Evolutionary conservation across 2,797 vertebrate species (phyloP), one percentile per base, ranked within the genome.

Genomic region (Nyctibius grandis): DNA sequence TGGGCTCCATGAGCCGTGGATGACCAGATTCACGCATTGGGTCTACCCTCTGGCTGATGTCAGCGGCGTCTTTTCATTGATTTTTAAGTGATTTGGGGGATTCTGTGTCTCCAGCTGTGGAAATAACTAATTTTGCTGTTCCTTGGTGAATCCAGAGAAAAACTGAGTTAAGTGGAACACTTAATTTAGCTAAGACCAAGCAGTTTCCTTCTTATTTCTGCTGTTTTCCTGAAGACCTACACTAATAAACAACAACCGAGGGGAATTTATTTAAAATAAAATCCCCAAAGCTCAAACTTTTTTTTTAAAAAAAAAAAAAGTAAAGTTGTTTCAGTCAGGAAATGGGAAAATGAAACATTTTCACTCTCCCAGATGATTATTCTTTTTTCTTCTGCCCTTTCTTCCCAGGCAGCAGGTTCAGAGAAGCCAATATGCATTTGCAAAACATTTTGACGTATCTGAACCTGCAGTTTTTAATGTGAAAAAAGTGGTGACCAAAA

Each of bases 21-120:
- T 51, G 11, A 22, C 8, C 1, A 4, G 53, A 18, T 78, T 63
- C 36, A 2, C 0, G 1, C 1, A 0, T 19, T 67, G 20, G 67
- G 9, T 54, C 42, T 77, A 1, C 7, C 5, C 40, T 8, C n/a
- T 20, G 54, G 29, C 44, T 36, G 26, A 25, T 18, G 15, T 28
- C 31, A 54, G 40, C 10, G 9, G 51, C 0, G 1, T 53, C 40
- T 81, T 89, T 60, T 65, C 9, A 12, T 50, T 23, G 45, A 28
- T 67, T 83, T 73, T 74, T 25, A 51, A 50, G 65, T 51, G 25
- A 17, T 68, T 53, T 25, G 17, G 51, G 69, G 28, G 28, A 69
- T 51, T 59, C 40, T 26, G 3, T 18, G 12, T 57, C 50, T 59
- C 20, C 26, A 59, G 31, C 20, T 80, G 50, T 47, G 45, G 28